phyloP scores from a whole-genome alignment of 2,797 vertebrate genomes.

The Synanceia verrucosa region DNA sequence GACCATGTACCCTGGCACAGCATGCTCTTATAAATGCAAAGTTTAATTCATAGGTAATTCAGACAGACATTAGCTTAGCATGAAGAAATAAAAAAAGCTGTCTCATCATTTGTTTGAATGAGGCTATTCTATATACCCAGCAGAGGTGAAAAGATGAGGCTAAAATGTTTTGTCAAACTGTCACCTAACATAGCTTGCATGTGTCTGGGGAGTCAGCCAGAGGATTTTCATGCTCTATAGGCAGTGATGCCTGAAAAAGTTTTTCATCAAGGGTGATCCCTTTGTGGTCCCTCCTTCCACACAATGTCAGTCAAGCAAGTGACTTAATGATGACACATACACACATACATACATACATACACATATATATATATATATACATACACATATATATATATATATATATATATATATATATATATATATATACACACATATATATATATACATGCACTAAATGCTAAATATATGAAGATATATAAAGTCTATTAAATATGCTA shows the following conservation, averaged over 20 bases:
- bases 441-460: no score
- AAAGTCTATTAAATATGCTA: no score
- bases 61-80: neutral
- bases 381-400: no score
- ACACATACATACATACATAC: no score
- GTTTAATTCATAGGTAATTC: neutral
- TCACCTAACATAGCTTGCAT: neutral
- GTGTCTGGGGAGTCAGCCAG: neutral
- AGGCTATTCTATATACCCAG: neutral
- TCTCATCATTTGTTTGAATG: neutral
- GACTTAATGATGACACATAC: conserved; percentile 24
- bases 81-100: neutral
- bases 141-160: neutral
- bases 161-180: neutral
- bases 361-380: no score
- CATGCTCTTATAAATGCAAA: neutral
- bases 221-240: neutral
- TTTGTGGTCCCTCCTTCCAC: neutral
- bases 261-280: conserved; percentile 8
- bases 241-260: conserved; percentile 22
- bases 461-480: no score
- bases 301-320: conserved; percentile 2
- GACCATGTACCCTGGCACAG: neutral
- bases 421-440: no score
- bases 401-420: no score